Evolutionary conservation across 1,140 invertebrate species (phyloP).

Genomic region (Drosophila erecta): DNA sequence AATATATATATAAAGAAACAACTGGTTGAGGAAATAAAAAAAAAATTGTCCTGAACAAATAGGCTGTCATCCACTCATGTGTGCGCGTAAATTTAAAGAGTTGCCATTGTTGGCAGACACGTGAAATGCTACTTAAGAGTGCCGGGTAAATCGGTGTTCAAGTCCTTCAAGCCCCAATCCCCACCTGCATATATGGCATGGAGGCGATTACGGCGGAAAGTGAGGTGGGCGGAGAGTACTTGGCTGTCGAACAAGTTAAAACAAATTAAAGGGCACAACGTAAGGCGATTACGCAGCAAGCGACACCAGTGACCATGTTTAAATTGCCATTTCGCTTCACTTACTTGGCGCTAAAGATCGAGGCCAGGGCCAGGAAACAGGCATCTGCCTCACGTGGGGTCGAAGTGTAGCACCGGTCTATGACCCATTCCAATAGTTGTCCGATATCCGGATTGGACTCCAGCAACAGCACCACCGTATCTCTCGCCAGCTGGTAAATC

Average conservation of each 20-base stretch:
- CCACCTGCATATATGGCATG: constrained; percentile 10
- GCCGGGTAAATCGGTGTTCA: background rate
- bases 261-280: constrained; percentile 22
- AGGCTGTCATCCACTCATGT: constrained; percentile 19
- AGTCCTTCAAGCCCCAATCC: background rate
- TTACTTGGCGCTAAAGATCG: constrained; percentile 97
- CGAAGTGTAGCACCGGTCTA: constrained; percentile 98
- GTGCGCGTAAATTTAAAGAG: constrained; percentile 56
- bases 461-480: constrained; percentile 96
- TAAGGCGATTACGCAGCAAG: constrained; percentile 61
- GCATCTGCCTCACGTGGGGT: constrained; percentile 95
- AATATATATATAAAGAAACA: no score
- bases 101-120: constrained; percentile 37
- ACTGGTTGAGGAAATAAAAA: background rate
- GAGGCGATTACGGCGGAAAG: constrained; percentile 34
- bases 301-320: background rate
- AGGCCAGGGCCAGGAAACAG: constrained; percentile 97
- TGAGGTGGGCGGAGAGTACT: no score
- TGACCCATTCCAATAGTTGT: constrained; percentile 97
- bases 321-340: constrained; percentile 43
- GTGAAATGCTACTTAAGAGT: constrained; percentile 54
- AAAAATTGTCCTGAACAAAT: constrained; percentile 48
- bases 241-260: constrained; percentile 1
- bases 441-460: constrained; percentile 98
- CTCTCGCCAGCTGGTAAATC: constrained; percentile 95